Evolutionary conservation across 2,113 vertebrate species (phyloP), one percentile per base, ranked within the genome.

Genomic region (Rhinichthys klamathensis): DNA sequence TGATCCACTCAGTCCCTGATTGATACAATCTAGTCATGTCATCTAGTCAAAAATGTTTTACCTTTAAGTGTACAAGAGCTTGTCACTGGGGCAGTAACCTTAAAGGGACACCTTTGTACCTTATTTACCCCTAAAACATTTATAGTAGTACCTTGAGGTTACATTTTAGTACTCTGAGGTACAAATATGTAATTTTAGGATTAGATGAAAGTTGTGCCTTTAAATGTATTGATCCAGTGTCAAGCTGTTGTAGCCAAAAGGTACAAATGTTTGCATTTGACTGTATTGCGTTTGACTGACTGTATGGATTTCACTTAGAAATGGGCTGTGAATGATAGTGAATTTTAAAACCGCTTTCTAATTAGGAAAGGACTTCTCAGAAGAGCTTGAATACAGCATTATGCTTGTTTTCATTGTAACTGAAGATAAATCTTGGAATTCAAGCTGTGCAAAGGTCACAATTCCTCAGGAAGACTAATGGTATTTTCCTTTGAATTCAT

Each of bases 401-500:
- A 8, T 18, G 16, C 3, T 51, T 27, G 25, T 51, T 51, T 75
- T 30, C 73, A 51, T 46, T 30, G 25, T 11, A 54, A 30, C 13
- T 5, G 6, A 30, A 75, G 25, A 51, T 51, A 51, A 4, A 75
- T 51, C 12, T 75, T 30, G 5, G 6, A 75, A 21, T 70, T 38
- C 32, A 70, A 12, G 21, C 35, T 70, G 73, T 76, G n/a, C 0
- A 11, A 54, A 54, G 46, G 46, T 27, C 16, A 76, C 4, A 32
- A 54, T 51, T 65, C 25, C 44, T 32, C 61, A 69, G 9, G 23
- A n/a, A 23, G 18, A 15, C 56, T 13, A 79, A 61, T 30, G 54
- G 4, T 21, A 1, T 30, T 30, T 16, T 88, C 35, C 30, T 85
- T 77, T 65, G 41, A n/a, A 10, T 84, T 65, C 18, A n/a, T 65